Evolutionary conservation across 2,113 vertebrate species (phyloP).

Genomic region (Calidris pugnax): DNA sequence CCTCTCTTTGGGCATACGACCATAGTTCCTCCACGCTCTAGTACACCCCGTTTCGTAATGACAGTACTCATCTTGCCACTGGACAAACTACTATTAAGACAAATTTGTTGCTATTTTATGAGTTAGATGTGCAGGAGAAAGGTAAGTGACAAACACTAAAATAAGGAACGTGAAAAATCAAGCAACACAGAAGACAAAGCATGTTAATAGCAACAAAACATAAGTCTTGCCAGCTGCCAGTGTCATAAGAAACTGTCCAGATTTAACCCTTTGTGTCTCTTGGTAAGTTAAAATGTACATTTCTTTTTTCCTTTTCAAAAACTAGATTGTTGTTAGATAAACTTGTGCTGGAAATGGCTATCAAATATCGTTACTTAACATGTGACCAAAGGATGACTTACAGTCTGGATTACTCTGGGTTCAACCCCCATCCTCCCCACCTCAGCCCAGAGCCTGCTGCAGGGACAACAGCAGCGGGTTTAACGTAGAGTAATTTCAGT

Average conservation of each 20-base stretch:
- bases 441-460: not conserved
- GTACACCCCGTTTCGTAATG: not conserved
- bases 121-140: not conserved
- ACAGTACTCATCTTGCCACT: not conserved
- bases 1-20: not conserved
- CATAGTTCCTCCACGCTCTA: not conserved
- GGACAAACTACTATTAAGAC: not conserved
- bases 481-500: not conserved
- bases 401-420: not conserved
- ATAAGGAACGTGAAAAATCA: not conserved
- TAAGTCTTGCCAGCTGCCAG: not conserved
- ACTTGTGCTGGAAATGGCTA: not conserved
- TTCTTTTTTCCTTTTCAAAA: not conserved
- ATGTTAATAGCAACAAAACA: not conserved
- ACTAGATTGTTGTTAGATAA: not conserved
- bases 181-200: not conserved
- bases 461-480: not conserved
- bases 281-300: not conserved
- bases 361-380: not conserved
- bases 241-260: not conserved
- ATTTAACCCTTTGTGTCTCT: not conserved
- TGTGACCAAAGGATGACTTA: not conserved
- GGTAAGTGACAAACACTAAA: not conserved
- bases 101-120: not conserved
- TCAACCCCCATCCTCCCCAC: not conserved